phyloP scores from a whole-genome alignment of 2,797 vertebrate species.

The Sphaeramia orbicularis region DNA sequence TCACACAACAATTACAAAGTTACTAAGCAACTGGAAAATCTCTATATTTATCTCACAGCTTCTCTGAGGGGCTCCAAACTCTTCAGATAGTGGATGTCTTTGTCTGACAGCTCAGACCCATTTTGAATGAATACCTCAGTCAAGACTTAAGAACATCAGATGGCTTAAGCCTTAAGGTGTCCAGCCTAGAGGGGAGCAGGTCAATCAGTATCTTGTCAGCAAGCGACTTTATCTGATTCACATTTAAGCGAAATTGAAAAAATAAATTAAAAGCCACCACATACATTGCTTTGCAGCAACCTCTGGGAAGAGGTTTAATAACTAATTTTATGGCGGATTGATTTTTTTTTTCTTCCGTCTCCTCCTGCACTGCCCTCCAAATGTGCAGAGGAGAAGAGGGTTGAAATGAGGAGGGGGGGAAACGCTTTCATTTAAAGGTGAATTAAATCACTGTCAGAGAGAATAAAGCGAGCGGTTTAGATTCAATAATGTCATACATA shows the following conservation, averaged over 20 bases:
- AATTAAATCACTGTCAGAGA: slow-evolving; percentile 82
- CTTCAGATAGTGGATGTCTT: slow-evolving; percentile 49
- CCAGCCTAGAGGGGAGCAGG: slow-evolving; percentile 55
- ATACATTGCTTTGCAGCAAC: slow-evolving; percentile 57
- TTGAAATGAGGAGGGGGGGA: slow-evolving; percentile 47
- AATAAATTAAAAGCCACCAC: slow-evolving; percentile 75
- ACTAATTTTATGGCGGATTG: slow-evolving; percentile 81
- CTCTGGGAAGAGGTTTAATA: slow-evolving; percentile 78
- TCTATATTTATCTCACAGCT: slow-evolving; percentile 18
- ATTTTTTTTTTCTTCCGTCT: slow-evolving; percentile 61
- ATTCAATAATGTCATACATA: slow-evolving; percentile 78
- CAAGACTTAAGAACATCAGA: slow-evolving; percentile 50
- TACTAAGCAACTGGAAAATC: slow-evolving; percentile 42
- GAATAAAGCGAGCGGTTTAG: slow-evolving; percentile 74
- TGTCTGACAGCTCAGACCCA: slow-evolving; percentile 34
- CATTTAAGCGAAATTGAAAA: slow-evolving; percentile 80
- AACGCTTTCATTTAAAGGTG: slow-evolving; percentile 76
- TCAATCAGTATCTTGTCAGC: slow-evolving; percentile 74
- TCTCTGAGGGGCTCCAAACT: slow-evolving; percentile 35
- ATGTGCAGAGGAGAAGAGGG: slow-evolving; percentile 61
- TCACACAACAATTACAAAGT: slow-evolving; percentile 28
- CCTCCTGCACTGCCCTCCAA: slow-evolving; percentile 55
- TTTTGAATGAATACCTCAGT: slow-evolving; percentile 35
- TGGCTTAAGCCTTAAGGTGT: slow-evolving; percentile 59
- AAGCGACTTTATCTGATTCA: slow-evolving; percentile 78